phyloP scores from a whole-genome alignment of 2,888 invertebrate genomes.

The Epinotia brunnichana region DNA sequence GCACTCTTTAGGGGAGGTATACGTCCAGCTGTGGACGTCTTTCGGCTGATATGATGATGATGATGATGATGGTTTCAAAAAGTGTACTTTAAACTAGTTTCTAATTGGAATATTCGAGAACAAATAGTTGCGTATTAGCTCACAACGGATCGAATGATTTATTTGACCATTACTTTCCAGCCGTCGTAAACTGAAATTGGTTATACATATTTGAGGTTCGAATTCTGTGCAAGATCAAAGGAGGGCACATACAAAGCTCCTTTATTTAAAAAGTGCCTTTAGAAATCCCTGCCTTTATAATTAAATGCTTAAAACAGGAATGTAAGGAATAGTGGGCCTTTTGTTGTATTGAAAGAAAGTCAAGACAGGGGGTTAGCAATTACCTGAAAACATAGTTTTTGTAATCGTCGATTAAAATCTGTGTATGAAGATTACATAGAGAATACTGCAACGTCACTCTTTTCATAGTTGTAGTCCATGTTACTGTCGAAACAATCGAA shows the following conservation, averaged over 20 bases:
- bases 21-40: too few relatives aligned
- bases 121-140: constrained; percentile 11
- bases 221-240: constrained; percentile 33
- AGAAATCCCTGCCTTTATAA: constrained; percentile 18
- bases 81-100: too few relatives aligned
- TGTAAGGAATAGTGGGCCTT: background rate
- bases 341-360: background rate
- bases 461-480: too few relatives aligned
- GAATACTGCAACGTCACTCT: too few relatives aligned
- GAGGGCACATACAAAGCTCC: constrained; percentile 16
- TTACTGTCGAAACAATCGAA: too few relatives aligned
- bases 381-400: background rate
- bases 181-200: constrained; percentile 33
- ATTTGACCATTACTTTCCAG: constrained; percentile 41
- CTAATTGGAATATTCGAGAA: constrained; percentile 2
- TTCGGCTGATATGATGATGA: too few relatives aligned
- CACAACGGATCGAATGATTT: constrained; percentile 32
- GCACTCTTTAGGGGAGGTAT: too few relatives aligned
- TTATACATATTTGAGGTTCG: constrained; percentile 39
- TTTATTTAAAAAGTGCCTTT: constrained; percentile 33
- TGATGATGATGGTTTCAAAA: too few relatives aligned
- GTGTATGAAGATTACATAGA: too few relatives aligned
- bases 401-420: too few relatives aligned
- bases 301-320: constrained; percentile 5
- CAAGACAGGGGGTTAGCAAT: background rate